Conservation (phyloP, 2,797 vertebrate species). For the Lacerta viridis region DNA sequence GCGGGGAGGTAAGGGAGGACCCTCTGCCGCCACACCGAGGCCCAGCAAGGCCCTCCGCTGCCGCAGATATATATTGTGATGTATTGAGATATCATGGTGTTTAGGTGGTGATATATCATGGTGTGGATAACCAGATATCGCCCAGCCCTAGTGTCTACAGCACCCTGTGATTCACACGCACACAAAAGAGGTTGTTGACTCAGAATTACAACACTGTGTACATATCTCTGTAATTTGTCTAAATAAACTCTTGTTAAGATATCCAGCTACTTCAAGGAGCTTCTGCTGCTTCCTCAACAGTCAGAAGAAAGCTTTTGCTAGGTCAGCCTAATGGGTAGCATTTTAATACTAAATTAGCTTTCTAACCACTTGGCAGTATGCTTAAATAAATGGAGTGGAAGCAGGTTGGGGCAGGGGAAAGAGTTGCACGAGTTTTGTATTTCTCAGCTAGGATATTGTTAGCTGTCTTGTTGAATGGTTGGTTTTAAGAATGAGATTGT, state of each 20-base stretch:
- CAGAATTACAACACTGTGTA: neutral
- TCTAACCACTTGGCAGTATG: conserved; percentile 6
- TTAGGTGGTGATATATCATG: no score
- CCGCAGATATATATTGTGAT: no score
- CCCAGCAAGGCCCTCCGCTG: no score
- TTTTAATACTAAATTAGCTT: conserved; percentile 26
- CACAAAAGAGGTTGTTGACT: neutral
- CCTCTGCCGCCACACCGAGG: no score
- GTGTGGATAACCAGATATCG: no score
- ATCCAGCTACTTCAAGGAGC: neutral
- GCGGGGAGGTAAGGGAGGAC: no score
- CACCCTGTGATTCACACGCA: neutral
- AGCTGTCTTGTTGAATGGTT: neutral
- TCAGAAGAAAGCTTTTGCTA: neutral
- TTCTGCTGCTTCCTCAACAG: neutral
- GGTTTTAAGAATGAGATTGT: neutral
- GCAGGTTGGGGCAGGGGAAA: neutral
- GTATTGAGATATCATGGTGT: no score
- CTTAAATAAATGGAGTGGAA: neutral
- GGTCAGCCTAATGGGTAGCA: neutral
- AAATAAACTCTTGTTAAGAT: neutral
- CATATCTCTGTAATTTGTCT: neutral
- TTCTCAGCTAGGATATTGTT: neutral
- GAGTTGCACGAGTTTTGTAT: no score
- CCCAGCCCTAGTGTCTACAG: neutral